Evolutionary conservation across 2,888 invertebrate genomes (phyloP), one percentile per base, ranked within the genome.

Genomic region (Coenonympha arcania): DNA sequence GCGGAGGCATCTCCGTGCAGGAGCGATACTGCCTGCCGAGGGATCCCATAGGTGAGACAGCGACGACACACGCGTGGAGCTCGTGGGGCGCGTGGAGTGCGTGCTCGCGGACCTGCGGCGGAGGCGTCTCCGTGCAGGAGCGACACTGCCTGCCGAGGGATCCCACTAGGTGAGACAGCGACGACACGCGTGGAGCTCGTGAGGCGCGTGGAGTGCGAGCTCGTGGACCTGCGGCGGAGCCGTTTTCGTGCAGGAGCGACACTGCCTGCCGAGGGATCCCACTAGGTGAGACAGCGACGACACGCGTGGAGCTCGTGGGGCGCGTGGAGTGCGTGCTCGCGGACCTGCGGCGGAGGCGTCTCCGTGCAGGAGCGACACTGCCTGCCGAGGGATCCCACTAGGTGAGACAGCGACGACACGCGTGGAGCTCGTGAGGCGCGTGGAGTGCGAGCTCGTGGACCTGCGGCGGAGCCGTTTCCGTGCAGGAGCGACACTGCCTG

Each of bases 381-480:
- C 64, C 76, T 91, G 18, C 85, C 87, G 34, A 85, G 87, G 54
- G 75, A 82, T 56, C 82, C 87, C 41, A 64, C n/a, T 79, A 52
- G 85, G 87, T 89, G 73, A 44, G 39, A n/a, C 3, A 6, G n/a
- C 11, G 26, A n/a, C 8, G 11, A 9, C 11, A 28, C 2, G n/a
- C 83, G 4, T 93, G 93, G 93, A 91, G 91, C 47, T 72, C 89
- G 0, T 93, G 93, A 93, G 90, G 91, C 44, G 73, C 88, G 4
- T 93, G 93, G 93, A 90, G 90, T 57, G 78, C 89, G 8, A 93
- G 93, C 68, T 90, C 92, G n/a, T 88, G 90, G 63, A 88, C 88
- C 11, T 93, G 93, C 69, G 92, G 92, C 0, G 91, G 92, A 2
- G 92, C 92, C 11, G 89, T 93, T 45, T 90, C 92, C 34, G 90